These are phyloP conservation scores for Centropristis striata DNA, from an alignment of 2,113 vertebrate species.

Conservation along the genomic window DNA sequence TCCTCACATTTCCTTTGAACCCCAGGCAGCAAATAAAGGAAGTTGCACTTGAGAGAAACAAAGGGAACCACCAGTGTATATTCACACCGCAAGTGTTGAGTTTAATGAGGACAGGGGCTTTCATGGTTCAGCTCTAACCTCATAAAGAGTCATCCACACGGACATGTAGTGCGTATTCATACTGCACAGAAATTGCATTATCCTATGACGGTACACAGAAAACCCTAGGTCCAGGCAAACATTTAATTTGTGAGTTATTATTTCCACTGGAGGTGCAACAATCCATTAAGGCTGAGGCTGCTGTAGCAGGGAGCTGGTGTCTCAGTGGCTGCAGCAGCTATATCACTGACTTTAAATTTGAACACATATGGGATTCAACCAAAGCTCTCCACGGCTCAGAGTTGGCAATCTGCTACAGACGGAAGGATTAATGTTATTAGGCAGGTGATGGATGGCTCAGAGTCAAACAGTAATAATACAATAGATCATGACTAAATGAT, in stretches of 20 bases:
- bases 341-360: conserved; percentile 38
- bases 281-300: conserved; percentile 42
- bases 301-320: conserved; percentile 10
- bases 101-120: conserved; percentile 26
- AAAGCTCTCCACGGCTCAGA: conserved; percentile 28
- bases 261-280: conserved; percentile 42
- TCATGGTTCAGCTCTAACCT: conserved; percentile 40
- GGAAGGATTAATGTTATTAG: conserved; percentile 69
- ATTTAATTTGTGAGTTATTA: conserved; percentile 61
- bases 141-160: conserved; percentile 36
- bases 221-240: conserved; percentile 37
- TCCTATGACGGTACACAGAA: conserved; percentile 3
- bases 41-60: conserved; percentile 19
- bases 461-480: conserved; percentile 58
- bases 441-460: conserved; percentile 60
- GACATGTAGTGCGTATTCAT: conserved; percentile 34
- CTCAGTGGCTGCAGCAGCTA: conserved; percentile 14
- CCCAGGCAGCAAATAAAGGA: conserved; percentile 23
- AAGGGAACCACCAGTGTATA: conserved; percentile 2
- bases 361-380: conserved; percentile 43
- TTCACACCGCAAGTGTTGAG: not conserved
- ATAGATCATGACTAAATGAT: conserved; percentile 67
- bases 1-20: conserved; percentile 29
- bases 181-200: conserved; percentile 33
- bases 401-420: conserved; percentile 37